Conservation (phyloP, 1,140 invertebrate genomes). For the Drosophila asahinai region DNA sequence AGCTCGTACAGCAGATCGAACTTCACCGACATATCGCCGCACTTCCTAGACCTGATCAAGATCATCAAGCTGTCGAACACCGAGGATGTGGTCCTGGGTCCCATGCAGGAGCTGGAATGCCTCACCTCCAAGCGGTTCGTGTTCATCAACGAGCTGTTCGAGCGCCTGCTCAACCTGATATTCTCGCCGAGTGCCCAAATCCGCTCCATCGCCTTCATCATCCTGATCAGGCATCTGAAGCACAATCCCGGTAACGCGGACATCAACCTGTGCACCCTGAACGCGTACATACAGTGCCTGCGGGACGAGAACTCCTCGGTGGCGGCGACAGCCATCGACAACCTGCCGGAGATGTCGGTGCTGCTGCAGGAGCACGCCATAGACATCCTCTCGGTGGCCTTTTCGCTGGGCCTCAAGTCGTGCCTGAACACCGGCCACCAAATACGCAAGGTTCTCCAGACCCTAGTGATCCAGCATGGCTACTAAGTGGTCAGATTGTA, state of each 20-base stretch:
- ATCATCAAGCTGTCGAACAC: slow-evolving; percentile 74
- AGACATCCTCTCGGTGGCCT: slow-evolving; percentile 92
- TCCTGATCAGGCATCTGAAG: slow-evolving; percentile 89
- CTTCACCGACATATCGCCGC: slow-evolving; percentile 74
- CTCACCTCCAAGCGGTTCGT: slow-evolving; percentile 89
- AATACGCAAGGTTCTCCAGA: slow-evolving; percentile 91
- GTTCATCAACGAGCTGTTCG: slow-evolving; percentile 89
- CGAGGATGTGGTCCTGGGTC: slow-evolving; percentile 87
- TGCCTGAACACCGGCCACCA: slow-evolving; percentile 91
- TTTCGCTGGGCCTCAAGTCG: slow-evolving; percentile 92
- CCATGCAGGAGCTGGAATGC: slow-evolving; percentile 91
- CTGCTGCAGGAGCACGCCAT: slow-evolving; percentile 94
- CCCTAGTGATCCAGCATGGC: slow-evolving; percentile 93
- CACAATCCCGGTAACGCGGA: slow-evolving; percentile 87
- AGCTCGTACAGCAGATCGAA: slow-evolving; percentile 61
- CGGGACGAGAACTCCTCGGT: slow-evolving; percentile 92
- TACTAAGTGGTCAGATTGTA: slow-evolving; percentile 86
- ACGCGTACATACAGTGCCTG: slow-evolving; percentile 92
- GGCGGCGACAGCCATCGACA: slow-evolving; percentile 91
- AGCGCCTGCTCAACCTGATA: slow-evolving; percentile 88
- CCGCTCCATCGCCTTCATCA: slow-evolving; percentile 88
- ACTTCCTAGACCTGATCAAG: slow-evolving; percentile 83
- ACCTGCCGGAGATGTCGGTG: slow-evolving; percentile 92
- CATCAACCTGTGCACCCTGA: slow-evolving; percentile 87
- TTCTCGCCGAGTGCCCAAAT: slow-evolving; percentile 88